Base-by-base conservation (phyloP, 2,888 invertebrate genomes). In the Eupithecia pulchellata region DNA sequence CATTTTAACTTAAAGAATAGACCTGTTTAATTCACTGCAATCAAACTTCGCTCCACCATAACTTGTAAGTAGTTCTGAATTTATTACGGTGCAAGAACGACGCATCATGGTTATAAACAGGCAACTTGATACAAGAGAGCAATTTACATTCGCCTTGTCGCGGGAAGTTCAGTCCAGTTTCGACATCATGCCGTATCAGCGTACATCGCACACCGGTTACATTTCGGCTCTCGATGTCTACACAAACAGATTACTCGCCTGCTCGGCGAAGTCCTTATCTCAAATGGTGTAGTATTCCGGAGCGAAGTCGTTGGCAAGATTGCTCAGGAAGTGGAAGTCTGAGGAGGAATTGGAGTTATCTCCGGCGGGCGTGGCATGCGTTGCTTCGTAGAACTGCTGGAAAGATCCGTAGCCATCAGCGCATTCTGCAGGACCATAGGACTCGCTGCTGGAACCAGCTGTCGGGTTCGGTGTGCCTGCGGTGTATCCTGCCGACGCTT, bases 331-430 rank as follows among this genome's bases (percentile, higher is more conserved):
- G 90, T 98, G 98, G 91, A 98, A 98, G 91, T 98, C 98, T 36
- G 98, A 98, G n/a, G 98, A 98, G 87, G 97, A 97, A 88, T 98
- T 98, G 81, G 97, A 97, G 91, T 97, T 97, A 82, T 98, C 97
- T 64, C 97, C 96, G 29, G 95, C 83, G 47, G 94, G 92, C 6
- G 95, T 86, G 69, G 94, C 91, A 83, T 95, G 94, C 71, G 90
- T 94, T 71, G 94, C 94, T 68, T 95, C 94, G 87, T 97, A 97
- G 87, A 96, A 97, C 84, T 96, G 96, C 78, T 96, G 96, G 87
- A 96, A 97, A 71, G 95, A 96, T 78, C 95, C 96, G 86, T 96
- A 97, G 74, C 95, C 95, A 72, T 96, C 97, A 73, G 92, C 95
- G 75, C 95, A 95, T 78, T 96, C 96, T 61, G 86, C 84, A 71